phyloP scores from a whole-genome alignment of 2,113 vertebrate species.

The Seriola quinqueradiata region DNA sequence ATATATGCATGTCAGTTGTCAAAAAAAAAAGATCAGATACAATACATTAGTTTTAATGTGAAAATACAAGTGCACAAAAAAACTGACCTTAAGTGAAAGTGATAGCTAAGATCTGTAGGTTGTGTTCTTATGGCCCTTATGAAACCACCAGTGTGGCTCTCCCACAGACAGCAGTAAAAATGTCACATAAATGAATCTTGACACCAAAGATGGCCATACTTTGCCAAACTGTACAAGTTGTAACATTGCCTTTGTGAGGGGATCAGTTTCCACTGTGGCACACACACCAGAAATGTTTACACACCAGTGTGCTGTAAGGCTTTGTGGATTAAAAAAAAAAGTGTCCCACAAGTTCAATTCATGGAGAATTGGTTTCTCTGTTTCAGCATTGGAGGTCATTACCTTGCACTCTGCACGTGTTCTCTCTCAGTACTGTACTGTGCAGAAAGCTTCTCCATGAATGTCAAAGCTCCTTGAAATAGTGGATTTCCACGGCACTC shows the following conservation, averaged over 20 bases:
- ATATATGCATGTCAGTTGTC: conserved; percentile 53
- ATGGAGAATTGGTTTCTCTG: conserved; percentile 16
- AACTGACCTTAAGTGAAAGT: conserved; percentile 42
- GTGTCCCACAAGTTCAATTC: conserved; percentile 10
- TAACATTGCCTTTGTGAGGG: conserved; percentile 24
- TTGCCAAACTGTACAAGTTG: conserved; percentile 30
- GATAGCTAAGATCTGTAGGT: conserved; percentile 9
- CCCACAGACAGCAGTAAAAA: conserved; percentile 31
- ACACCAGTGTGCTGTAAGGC: conserved; percentile 13
- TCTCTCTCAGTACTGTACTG: conserved; percentile 1
- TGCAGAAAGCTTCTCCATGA: not conserved
- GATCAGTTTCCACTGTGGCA: not conserved
- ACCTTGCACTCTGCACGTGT: conserved; percentile 18
- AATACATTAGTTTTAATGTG: conserved; percentile 47
- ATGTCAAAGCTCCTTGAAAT: not conserved
- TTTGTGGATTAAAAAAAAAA: conserved; percentile 7
- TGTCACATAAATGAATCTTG: conserved; percentile 19
- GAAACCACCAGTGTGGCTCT: not conserved
- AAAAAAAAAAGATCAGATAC: conserved; percentile 21
- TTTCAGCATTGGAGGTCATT: conserved; percentile 44
- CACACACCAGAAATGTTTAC: conserved; percentile 9
- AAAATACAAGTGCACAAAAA: conserved; percentile 48
- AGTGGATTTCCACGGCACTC: not conserved
- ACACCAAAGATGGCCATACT: conserved; percentile 21
- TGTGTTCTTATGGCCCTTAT: conserved; percentile 27